Evolutionary conservation across 2,888 invertebrate species (phyloP).

Genomic region (Thyatira batis): DNA sequence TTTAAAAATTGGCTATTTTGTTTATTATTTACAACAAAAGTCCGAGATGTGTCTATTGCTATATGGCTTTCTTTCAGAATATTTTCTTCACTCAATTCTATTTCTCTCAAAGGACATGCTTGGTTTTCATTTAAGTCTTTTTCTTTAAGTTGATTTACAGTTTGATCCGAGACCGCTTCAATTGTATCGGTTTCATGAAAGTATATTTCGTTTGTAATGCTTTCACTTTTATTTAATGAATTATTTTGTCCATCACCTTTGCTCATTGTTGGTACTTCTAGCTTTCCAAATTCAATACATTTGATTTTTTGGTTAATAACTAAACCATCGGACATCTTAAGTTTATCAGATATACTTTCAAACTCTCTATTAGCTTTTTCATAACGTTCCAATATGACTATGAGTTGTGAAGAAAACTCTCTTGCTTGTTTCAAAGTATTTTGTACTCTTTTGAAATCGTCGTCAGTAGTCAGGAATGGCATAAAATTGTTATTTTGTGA

Average conservation of each 20-base stretch:
- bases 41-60: no score
- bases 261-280: background rate
- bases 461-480: conserved; percentile 9
- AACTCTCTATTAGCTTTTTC: conserved; percentile 56
- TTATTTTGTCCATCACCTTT: background rate
- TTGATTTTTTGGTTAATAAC: conserved; percentile 7
- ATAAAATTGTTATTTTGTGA: background rate
- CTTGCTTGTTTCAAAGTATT: conserved; percentile 45
- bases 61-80: background rate
- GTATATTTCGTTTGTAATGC: background rate
- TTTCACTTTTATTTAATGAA: background rate
- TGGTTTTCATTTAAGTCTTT: background rate
- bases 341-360: conserved; percentile 39
- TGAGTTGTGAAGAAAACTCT: conserved; percentile 40
- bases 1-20: background rate
- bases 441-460: conserved; percentile 35
- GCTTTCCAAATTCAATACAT: conserved; percentile 1
- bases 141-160: background rate
- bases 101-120: background rate
- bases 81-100: background rate
- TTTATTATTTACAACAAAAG: background rate
- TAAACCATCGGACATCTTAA: conserved; percentile 25
- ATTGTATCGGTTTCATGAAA: background rate
- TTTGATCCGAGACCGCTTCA: background rate
- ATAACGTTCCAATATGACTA: conserved; percentile 45